Percentiles rank a stretch among this genome's conserved stretches.
These are phyloP conservation scores for Pionites leucogaster DNA, from an alignment of 2,113 vertebrate species.

Conservation along the genomic window DNA sequence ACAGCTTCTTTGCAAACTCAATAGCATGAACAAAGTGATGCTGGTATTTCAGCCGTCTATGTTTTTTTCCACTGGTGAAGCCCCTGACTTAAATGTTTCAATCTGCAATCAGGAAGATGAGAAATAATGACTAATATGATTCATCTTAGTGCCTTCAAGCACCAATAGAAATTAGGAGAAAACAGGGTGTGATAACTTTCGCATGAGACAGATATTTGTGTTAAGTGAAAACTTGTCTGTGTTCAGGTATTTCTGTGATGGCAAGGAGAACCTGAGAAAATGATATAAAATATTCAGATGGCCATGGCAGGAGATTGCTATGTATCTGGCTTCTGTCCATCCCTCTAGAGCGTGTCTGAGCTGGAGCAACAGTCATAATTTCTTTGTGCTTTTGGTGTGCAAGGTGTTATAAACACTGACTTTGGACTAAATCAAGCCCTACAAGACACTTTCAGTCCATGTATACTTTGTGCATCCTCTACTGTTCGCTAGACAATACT, in stretches of 20 bases:
- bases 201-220: not conserved
- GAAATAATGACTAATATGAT: not conserved
- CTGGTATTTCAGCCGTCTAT: not conserved
- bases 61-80: not conserved
- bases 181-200: not conserved
- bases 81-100: not conserved
- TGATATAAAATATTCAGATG: not conserved
- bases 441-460: not conserved
- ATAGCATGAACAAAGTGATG: not conserved
- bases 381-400: not conserved
- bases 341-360: rapidly evolving
- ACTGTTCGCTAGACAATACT: not conserved
- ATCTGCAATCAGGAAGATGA: not conserved
- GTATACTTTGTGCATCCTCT: slow-evolving; percentile 7
- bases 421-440: not conserved
- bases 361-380: not conserved
- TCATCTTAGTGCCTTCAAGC: not conserved
- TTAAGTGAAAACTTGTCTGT: not conserved
- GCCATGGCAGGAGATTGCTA: not conserved
- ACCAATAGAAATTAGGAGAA: not conserved
- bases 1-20: not conserved
- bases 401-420: not conserved
- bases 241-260: not conserved
- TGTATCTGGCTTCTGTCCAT: not conserved
- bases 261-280: not conserved